Conservation (phyloP, 2,888 invertebrate species). For the Balanococcus diminutus region DNA sequence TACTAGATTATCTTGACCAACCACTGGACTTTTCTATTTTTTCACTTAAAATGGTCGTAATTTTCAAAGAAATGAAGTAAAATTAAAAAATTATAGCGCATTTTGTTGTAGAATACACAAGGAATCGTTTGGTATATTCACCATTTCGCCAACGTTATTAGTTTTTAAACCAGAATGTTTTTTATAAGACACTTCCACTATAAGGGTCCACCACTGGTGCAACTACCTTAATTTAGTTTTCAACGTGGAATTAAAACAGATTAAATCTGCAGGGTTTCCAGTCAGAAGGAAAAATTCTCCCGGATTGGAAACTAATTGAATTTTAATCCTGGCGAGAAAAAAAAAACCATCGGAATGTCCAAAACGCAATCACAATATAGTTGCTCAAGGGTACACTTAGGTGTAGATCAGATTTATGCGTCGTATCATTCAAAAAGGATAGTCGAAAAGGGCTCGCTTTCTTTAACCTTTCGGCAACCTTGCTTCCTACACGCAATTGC, state of each 20-base stretch:
- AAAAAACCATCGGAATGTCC: neutral
- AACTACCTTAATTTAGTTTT: neutral
- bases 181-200: too few relatives aligned
- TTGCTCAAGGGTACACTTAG: neutral
- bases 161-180: too few relatives aligned
- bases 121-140: too few relatives aligned
- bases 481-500: constrained; percentile 22
- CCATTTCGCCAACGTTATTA: too few relatives aligned
- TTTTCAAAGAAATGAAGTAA: too few relatives aligned
- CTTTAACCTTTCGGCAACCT: constrained; percentile 5
- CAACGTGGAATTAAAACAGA: neutral
- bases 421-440: constrained; percentile 2
- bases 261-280: neutral
- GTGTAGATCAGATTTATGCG: neutral
- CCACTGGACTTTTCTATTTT: too few relatives aligned
- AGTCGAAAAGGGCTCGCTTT: neutral
- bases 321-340: neutral
- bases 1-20: too few relatives aligned
- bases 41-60: too few relatives aligned
- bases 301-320: neutral
- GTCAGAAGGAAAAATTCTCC: neutral
- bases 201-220: too few relatives aligned
- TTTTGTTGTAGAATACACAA: too few relatives aligned
- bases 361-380: neutral
- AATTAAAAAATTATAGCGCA: too few relatives aligned